These are phyloP conservation scores for Macaria liturata DNA, from an alignment of 2,888 invertebrate species.

Conservation along the genomic window DNA sequence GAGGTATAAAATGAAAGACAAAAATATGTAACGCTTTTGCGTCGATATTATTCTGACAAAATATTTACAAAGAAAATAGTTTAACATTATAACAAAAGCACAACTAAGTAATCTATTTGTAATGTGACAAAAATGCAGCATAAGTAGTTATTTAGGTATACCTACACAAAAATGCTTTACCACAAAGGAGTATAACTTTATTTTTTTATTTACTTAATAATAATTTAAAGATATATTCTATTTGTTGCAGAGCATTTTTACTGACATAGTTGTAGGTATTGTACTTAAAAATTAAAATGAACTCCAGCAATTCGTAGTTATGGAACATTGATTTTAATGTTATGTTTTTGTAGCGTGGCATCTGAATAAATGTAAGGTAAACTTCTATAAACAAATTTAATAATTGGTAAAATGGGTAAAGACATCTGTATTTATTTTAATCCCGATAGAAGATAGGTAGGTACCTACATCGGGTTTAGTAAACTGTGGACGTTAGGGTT, in stretches of 20 bases:
- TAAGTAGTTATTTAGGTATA: constrained; percentile 20
- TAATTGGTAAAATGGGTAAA: too few species aligned
- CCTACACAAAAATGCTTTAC: constrained; percentile 8
- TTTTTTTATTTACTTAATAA: too few species aligned
- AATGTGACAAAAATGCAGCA: constrained; percentile 62
- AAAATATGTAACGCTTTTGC: constrained; percentile 64
- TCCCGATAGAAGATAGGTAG: too few species aligned
- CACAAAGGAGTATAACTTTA: neutral
- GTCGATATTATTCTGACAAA: constrained; percentile 70
- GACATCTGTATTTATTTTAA: too few species aligned
- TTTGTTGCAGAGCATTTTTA: constrained; percentile 1
- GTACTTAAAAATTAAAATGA: neutral
- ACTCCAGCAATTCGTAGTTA: neutral
- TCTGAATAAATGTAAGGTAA: too few species aligned
- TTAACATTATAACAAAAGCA: constrained; percentile 77
- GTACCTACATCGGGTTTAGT: too few species aligned
- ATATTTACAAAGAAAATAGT: constrained; percentile 78
- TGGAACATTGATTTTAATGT: too few species aligned
- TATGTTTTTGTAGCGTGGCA: too few species aligned
- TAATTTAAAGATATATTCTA: too few species aligned
- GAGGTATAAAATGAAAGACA: constrained; percentile 39
- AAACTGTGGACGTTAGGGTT: too few species aligned
- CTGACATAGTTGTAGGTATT: neutral
- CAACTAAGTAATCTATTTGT: constrained; percentile 53
- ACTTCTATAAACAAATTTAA: too few species aligned